Evolutionary conservation across 1,140 invertebrate species (phyloP), one percentile per base, ranked within the genome.

Genomic region (Solen grandis): DNA sequence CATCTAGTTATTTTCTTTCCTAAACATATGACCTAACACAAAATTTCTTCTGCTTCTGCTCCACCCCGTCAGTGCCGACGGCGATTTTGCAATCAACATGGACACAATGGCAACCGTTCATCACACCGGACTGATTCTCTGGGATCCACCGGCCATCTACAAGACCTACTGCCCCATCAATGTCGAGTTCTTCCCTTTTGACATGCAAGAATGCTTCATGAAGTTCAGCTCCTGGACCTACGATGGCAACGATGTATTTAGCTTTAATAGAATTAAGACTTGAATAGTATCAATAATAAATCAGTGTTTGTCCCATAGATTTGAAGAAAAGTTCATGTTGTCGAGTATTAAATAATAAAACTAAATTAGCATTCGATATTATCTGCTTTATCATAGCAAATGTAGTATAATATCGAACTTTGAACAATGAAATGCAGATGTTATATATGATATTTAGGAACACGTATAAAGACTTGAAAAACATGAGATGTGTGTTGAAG

Each of bases 151-250:
- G 25, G 98, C 98, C 52, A 99, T 99, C 89, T 99, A 99, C 92
- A 95, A 99, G 95, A 99, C 97, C 92, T 99, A 98, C 60, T 99
- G 99, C 92, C 98, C 97, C 27, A 99, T 99, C 86, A 98, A 99
- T 92, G 99, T 99, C 25, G 91, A 93, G 84, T 92, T 92, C 74
- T 93, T 98, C 90, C 97, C 97, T 0, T 98, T 97, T 88, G 97
- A 98, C 88, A 96, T 97, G 85, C 97, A 98, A 92, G 96, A 95
- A 65, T 99, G 97, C 89, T 94, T 96, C 81, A 97, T 99, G 97
- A 92, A 92, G 68, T 92, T 93, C 88, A 97, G 97, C 8, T 98
- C 97, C 0, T 99, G 97, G 97, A 98, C 97, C 0, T 95, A 95
- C 84, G 92, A 94, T 82, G 94, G 94, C 14, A 3, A 52, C 25